These are phyloP conservation scores for Choreutis nemorana DNA, from an alignment of 2,888 invertebrate genomes.

Conservation along the genomic window DNA sequence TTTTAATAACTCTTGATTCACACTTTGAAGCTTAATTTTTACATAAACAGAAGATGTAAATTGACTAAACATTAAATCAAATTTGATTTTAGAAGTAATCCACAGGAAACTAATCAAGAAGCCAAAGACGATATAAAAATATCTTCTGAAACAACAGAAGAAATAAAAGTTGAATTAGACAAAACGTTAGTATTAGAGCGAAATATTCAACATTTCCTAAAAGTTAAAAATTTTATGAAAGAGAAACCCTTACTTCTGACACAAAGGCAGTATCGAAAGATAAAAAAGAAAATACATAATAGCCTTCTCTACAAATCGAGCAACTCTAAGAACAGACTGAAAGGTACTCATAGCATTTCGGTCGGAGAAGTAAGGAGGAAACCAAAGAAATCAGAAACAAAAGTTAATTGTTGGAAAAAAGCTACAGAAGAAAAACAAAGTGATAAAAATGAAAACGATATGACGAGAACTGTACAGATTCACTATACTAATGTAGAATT, in stretches of 20 bases:
- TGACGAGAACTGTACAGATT: slow-evolving; percentile 32
- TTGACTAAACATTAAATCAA: no score
- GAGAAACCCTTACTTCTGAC: slow-evolving; percentile 34
- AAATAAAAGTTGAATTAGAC: no score
- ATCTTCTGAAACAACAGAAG: no score
- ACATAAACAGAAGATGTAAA: no score
- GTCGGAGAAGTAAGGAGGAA: slow-evolving; percentile 25
- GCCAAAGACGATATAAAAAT: no score
- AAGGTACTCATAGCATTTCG: slow-evolving; percentile 16
- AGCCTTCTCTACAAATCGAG: slow-evolving; percentile 14
- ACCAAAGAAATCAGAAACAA: no score
- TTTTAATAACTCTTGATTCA: no score
- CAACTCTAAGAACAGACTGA: slow-evolving; percentile 5
- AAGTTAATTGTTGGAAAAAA: slow-evolving; percentile 12
- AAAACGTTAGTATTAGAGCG: slow-evolving; percentile 24
- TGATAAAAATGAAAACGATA: no score
- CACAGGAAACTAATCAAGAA: no score
- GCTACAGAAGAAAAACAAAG: neutral
- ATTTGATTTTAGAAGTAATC: no score
- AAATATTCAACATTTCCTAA: slow-evolving; percentile 32
- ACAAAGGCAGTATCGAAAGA: slow-evolving; percentile 37
- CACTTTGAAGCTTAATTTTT: no score
- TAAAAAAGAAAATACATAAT: slow-evolving; percentile 33
- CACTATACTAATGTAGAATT: slow-evolving; percentile 23
- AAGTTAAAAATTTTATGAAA: slow-evolving; percentile 28